Evolutionary conservation across 2,113 vertebrate genomes (phyloP).

Genomic region (Rhinogobius similis): DNA sequence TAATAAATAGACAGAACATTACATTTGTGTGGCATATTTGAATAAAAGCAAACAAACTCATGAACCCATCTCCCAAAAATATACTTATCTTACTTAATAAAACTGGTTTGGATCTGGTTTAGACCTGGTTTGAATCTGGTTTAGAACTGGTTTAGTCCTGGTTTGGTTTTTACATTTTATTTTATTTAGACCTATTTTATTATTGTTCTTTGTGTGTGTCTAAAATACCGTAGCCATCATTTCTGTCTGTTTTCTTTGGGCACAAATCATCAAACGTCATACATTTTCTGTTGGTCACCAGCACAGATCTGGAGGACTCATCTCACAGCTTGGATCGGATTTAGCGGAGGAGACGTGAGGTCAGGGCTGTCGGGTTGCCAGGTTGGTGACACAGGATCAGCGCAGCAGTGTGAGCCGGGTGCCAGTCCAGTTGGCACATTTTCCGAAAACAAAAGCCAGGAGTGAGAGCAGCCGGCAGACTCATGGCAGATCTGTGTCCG

Average conservation of each 20-base stretch:
- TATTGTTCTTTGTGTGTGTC: no score
- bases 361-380: conserved; percentile 41
- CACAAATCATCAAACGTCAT: neutral
- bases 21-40: no score
- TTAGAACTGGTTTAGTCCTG: no score
- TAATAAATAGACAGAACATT: no score
- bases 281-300: neutral
- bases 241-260: neutral
- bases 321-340: conserved; percentile 4
- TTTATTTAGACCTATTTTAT: no score
- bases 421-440: conserved; percentile 39
- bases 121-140: no score
- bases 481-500: conserved; percentile 26
- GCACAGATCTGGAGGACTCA: conserved; percentile 1
- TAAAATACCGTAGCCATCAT: no score
- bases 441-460: conserved; percentile 45
- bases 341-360: conserved; percentile 35
- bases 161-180: no score
- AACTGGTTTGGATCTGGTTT: no score
- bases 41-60: no score
- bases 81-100: no score
- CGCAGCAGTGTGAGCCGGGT: conserved; percentile 25
- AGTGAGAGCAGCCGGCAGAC: conserved; percentile 18
- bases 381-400: conserved; percentile 24
- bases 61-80: no score